phyloP scores from a whole-genome alignment of 2,113 vertebrate genomes.

The Grallaria varia region DNA sequence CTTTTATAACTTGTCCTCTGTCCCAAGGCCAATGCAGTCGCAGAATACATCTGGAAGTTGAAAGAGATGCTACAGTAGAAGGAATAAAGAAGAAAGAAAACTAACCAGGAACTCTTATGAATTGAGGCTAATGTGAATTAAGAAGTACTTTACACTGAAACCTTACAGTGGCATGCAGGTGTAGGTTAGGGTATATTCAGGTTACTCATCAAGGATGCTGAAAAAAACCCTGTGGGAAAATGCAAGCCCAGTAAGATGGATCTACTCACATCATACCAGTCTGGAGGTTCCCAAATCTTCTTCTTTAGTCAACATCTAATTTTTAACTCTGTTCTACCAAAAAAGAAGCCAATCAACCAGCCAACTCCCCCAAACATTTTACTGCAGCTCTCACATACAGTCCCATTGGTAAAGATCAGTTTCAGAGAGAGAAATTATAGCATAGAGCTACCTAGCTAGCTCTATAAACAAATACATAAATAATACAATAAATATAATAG shows the following conservation, averaged over 20 bases:
- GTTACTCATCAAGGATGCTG: background rate
- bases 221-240: background rate
- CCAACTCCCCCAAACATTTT: fast-evolving
- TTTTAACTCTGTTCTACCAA: background rate
- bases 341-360: background rate
- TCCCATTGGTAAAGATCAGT: background rate
- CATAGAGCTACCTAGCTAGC: background rate
- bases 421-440: background rate
- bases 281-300: background rate
- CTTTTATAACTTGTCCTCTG: background rate
- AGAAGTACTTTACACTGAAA: background rate
- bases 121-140: background rate
- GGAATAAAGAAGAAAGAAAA: background rate
- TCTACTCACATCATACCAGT: background rate
- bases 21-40: background rate
- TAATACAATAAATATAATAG: background rate
- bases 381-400: background rate
- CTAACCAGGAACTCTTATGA: background rate
- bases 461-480: background rate
- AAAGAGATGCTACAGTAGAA: background rate
- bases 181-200: background rate
- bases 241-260: background rate
- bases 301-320: fast-evolving
- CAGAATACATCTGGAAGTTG: background rate
- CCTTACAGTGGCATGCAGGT: fast-evolving